Evolutionary conservation across 30 jellyfish, hydroid and myxozoan genomes (phyloP), one percentile per base, ranked within the genome.

Genomic region (Morbakka virulenta): DNA sequence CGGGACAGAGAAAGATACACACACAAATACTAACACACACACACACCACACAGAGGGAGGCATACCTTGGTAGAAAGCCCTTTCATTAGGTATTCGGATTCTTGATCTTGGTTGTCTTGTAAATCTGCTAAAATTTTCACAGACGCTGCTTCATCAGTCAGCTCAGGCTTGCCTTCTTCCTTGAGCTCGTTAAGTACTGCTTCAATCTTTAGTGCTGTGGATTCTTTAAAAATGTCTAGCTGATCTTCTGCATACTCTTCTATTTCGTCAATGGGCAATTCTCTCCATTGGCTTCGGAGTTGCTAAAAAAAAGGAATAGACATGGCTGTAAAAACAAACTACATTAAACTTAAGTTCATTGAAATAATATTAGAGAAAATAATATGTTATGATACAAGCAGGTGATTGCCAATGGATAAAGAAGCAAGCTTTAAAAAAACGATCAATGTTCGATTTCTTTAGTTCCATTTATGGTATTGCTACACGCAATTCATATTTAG

Each of bases 101-200:
- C 98, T 51, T 78, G 72, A 57, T 91, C 98, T 64, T 91, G 98
- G 50, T 61, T 49, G 22, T 84, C 95, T 80, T 91, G 98, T 70
- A 91, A 85, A 48, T 91, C 98, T 3, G 98, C 95, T 1, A 91
- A 79, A 20, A 83, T 31, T 25, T 74, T 72, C 23, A 91, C 84
- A n/a, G 87, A 68, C 28, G 76, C 83, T 0, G 41, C 82, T 34
- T 91, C 95, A 26, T 32, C 21, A 12, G 29, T 50, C 4, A 28
- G 65, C 26, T 30, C 64, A 3, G 47, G 85, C 9, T 68, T 76
- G 0, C 31, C 84, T 2, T 48, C 72, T 47, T 83, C 95, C 25
- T 17, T 9, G 13, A 41, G 17, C 14, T 4, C 4, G 32, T 22
- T 20, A 3, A 20, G n/a, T 25, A 88, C 25, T 85, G 71, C 27